Conservation (phyloP, 2,797 vertebrate genomes). For the Gymnothorax javanicus region DNA sequence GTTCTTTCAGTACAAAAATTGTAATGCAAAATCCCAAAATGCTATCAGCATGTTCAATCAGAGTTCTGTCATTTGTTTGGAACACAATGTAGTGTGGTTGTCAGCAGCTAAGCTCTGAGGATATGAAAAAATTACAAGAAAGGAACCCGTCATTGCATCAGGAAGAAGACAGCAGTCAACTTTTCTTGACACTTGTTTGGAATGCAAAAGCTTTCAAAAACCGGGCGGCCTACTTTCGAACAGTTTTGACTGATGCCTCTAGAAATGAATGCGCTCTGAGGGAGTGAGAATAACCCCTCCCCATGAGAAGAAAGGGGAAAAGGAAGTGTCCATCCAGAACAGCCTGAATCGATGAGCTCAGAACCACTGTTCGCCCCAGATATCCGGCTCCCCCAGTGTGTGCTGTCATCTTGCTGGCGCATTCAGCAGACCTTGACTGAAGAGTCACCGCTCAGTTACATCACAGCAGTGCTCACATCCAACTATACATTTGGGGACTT, state of each 20-base stretch:
- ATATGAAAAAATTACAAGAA: slow-evolving; percentile 5
- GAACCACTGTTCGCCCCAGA: slow-evolving; percentile 39
- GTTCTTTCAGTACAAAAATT: neutral
- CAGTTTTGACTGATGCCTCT: slow-evolving; percentile 34
- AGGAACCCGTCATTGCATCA: neutral
- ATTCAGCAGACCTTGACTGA: slow-evolving; percentile 43
- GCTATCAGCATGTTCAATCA: neutral
- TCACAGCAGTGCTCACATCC: slow-evolving; percentile 19
- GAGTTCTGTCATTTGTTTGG: neutral
- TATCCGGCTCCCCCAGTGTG: slow-evolving; percentile 30
- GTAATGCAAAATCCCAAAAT: neutral
- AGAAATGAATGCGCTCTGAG: slow-evolving; percentile 38
- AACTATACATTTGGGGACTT: slow-evolving; percentile 7
- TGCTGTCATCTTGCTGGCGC: slow-evolving; percentile 48
- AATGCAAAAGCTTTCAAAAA: slow-evolving; percentile 20
- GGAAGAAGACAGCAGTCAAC: neutral
- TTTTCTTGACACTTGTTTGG: neutral
- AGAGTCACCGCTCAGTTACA: slow-evolving; percentile 38
- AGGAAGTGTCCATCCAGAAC: neutral
- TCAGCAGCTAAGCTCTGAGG: neutral
- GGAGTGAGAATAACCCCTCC: slow-evolving; percentile 15
- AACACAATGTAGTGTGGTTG: neutral
- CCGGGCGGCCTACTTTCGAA: slow-evolving; percentile 33
- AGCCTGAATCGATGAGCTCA: slow-evolving; percentile 28
- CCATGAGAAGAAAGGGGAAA: neutral